phyloP scores from a whole-genome alignment of 2,797 vertebrate species.

The Coilia nasus region DNA sequence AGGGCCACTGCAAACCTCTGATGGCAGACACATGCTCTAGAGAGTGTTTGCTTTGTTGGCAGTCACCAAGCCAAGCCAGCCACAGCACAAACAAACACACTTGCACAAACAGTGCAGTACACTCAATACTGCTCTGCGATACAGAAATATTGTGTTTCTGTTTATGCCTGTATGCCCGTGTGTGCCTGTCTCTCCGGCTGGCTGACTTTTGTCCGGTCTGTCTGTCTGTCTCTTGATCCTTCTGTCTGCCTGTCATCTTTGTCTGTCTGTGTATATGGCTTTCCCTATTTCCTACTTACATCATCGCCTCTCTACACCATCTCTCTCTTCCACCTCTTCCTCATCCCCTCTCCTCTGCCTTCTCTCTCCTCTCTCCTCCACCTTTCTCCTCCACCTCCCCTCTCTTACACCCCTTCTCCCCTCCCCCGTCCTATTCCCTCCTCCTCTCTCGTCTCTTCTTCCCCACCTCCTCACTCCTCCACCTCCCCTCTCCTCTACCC shows the following conservation, averaged over 20 bases:
- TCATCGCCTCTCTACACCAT: too few species aligned
- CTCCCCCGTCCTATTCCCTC: too few species aligned
- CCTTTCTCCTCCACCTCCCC: too few species aligned
- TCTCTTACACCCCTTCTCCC: too few species aligned
- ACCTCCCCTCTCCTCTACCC: too few species aligned
- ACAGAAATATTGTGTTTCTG: background rate
- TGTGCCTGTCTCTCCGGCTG: background rate
- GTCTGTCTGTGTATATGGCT: too few species aligned
- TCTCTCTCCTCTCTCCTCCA: too few species aligned
- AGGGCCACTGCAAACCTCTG: background rate
- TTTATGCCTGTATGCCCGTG: background rate
- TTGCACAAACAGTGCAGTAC: background rate
- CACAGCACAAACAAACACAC: constrained; percentile 14
- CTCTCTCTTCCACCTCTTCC: too few species aligned
- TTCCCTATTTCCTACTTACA: too few species aligned
- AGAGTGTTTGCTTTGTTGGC: background rate
- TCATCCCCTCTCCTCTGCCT: too few species aligned
- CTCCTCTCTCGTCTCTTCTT: too few species aligned
- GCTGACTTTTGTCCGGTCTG: background rate
- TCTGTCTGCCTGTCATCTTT: background rate
- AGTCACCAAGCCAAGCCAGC: background rate
- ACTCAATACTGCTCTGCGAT: background rate
- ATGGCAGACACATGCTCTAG: background rate
- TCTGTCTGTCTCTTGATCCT: background rate
- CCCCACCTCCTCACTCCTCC: too few species aligned